A percentile compares a stretch with the other conserved stretches of the same genome.
These are phyloP conservation scores for Xylota segnis DNA, from an alignment of 2,888 invertebrate species.

Conservation along the genomic window DNA sequence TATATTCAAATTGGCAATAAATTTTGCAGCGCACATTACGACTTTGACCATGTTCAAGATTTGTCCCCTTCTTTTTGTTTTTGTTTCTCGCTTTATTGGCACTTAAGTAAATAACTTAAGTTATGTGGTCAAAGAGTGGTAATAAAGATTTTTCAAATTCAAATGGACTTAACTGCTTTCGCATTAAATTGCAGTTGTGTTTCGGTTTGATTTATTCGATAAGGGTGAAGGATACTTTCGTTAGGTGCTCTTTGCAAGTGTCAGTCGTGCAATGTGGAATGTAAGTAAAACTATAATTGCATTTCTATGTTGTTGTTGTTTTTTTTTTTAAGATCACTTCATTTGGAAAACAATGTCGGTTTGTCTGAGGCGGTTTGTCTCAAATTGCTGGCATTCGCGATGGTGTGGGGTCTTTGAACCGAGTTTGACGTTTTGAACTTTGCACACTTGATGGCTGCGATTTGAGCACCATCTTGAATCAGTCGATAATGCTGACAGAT, in stretches of 20 bases:
- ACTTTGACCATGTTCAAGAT: constrained; percentile 67
- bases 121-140: constrained; percentile 45
- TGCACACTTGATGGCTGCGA: neutral
- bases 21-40: constrained; percentile 53
- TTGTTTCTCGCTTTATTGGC: constrained; percentile 38
- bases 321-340: too few relatives aligned
- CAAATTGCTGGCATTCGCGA: neutral
- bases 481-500: too few relatives aligned
- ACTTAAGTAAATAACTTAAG: constrained; percentile 50
- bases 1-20: constrained; percentile 57
- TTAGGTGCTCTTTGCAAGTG: neutral
- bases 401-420: neutral
- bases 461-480: too few relatives aligned
- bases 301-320: too few relatives aligned
- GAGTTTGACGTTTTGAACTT: neutral
- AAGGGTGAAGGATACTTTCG: constrained; percentile 10
- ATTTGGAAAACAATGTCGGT: too few relatives aligned
- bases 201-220: constrained; percentile 11
- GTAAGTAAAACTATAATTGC: neutral
- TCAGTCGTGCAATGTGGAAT: neutral
- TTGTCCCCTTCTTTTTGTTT: constrained; percentile 36
- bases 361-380: too few relatives aligned
- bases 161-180: constrained; percentile 21
- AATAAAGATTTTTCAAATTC: constrained; percentile 28
- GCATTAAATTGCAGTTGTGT: neutral